Evolutionary conservation across 92 coral and sea anemone genomes (phyloP).

Genomic region (Epizoanthus rinbou): DNA sequence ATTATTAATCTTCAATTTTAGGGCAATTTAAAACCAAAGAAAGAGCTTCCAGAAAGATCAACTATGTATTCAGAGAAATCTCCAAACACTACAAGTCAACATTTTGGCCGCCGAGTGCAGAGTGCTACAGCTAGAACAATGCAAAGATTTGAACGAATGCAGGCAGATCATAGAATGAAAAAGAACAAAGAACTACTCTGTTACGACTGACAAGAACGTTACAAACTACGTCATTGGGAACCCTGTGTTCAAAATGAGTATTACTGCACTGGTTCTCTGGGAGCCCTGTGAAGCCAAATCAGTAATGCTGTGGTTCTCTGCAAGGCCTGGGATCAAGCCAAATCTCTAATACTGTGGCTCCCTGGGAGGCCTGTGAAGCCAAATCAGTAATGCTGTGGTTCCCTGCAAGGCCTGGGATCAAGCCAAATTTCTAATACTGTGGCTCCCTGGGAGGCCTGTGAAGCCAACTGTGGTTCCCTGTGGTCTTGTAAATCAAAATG

Average conservation of each 20-base stretch:
- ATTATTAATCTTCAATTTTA: conserved; percentile 12
- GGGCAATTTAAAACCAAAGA: conserved; percentile 82
- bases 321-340: no score
- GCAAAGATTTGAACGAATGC: conserved; percentile 83
- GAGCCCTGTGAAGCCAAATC: no score
- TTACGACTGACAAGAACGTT: conserved; percentile 25
- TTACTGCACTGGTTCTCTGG: background rate
- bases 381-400: background rate
- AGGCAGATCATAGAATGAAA: conserved; percentile 69
- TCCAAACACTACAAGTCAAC: conserved; percentile 92
- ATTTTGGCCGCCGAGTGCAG: conserved; percentile 84
- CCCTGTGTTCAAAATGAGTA: background rate
- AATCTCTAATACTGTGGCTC: no score
- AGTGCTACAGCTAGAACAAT: conserved; percentile 89
- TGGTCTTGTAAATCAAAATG: no score
- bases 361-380: no score
- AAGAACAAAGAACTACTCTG: conserved; percentile 59
- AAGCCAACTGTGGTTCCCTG: no score
- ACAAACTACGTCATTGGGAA: background rate
- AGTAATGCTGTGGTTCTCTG: background rate
- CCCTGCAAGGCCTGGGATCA: no score
- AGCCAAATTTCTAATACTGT: no score
- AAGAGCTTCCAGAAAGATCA: conserved; percentile 73
- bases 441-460: no score
- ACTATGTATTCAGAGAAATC: conserved; percentile 75